A percentile compares a stretch with the other conserved stretches of the same genome.
Evolutionary conservation across 1,140 invertebrate species (phyloP).

Genomic region (Drosophila navojoa): DNA sequence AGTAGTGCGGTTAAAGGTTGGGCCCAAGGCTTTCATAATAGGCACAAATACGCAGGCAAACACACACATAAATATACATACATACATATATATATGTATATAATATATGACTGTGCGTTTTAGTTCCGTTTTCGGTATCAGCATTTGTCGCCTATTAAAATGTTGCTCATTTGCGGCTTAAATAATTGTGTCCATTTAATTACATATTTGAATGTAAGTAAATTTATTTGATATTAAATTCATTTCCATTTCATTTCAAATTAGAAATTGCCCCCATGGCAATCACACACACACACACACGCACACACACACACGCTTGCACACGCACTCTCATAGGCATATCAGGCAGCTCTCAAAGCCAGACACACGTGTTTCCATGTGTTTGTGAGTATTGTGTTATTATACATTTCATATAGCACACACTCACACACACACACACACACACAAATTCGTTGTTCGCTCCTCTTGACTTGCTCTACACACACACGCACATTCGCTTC

Average conservation of each 20-base stretch:
- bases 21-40: slow-evolving; percentile 37
- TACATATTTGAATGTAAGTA: slow-evolving; percentile 46
- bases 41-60: not conserved
- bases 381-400: slow-evolving; percentile 61
- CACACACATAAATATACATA: too few species aligned
- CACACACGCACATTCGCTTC: slow-evolving; percentile 14
- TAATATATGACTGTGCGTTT: not conserved
- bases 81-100: too few species aligned
- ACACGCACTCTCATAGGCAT: slow-evolving; percentile 33
- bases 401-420: slow-evolving; percentile 65
- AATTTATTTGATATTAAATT: slow-evolving; percentile 67
- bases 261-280: slow-evolving; percentile 67
- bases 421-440: slow-evolving; percentile 10
- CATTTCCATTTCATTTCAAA: slow-evolving; percentile 71
- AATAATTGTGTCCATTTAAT: slow-evolving; percentile 36
- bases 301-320: not conserved
- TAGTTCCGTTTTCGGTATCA: slow-evolving; percentile 32
- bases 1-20: slow-evolving; percentile 51
- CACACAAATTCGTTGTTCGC: not conserved
- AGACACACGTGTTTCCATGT: slow-evolving; percentile 33
- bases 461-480: too few species aligned
- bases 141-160: slow-evolving; percentile 2
- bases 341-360: slow-evolving; percentile 39
- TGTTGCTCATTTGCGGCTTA: slow-evolving; percentile 17
- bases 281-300: not conserved